Evolutionary conservation across 53 echinoderm and acorn worm genomes (phyloP).

Genomic region (Holothuria scabra): DNA sequence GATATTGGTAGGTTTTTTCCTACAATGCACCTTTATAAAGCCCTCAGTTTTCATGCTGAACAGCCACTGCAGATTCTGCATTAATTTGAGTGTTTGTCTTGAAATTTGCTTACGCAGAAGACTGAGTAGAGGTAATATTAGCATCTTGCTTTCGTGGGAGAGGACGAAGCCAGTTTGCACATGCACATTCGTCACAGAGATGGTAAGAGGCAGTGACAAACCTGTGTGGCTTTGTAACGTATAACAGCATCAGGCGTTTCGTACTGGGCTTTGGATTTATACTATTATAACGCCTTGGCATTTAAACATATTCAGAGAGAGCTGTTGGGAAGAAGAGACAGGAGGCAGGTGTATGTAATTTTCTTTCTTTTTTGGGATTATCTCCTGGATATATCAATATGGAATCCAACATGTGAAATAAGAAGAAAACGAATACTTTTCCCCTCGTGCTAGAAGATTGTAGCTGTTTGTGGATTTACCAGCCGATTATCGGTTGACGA

Average conservation of each 20-base stretch:
- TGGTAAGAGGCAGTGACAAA: not conserved
- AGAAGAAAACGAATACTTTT: too few species aligned
- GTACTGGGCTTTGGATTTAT: too few species aligned
- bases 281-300: constrained; percentile 8
- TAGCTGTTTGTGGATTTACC: not conserved
- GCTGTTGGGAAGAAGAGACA: not conserved
- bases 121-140: constrained; percentile 23
- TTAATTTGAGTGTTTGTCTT: constrained; percentile 45
- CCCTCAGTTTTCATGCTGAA: too few species aligned
- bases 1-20: too few species aligned
- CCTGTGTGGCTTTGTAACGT: too few species aligned
- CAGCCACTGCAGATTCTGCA: not conserved
- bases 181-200: constrained; percentile 19
- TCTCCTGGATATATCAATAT: constrained; percentile 10
- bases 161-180: not conserved
- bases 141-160: constrained; percentile 1
- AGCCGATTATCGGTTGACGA: not conserved
- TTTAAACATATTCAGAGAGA: not conserved
- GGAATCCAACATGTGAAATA: constrained; percentile 12
- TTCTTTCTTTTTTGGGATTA: constrained; percentile 9
- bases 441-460: not conserved
- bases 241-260: too few species aligned
- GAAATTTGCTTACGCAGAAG: constrained; percentile 31
- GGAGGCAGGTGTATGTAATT: not conserved
- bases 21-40: too few species aligned